Evolutionary conservation across 2,888 invertebrate species (phyloP).

Genomic region (Cetonia aurata): DNA sequence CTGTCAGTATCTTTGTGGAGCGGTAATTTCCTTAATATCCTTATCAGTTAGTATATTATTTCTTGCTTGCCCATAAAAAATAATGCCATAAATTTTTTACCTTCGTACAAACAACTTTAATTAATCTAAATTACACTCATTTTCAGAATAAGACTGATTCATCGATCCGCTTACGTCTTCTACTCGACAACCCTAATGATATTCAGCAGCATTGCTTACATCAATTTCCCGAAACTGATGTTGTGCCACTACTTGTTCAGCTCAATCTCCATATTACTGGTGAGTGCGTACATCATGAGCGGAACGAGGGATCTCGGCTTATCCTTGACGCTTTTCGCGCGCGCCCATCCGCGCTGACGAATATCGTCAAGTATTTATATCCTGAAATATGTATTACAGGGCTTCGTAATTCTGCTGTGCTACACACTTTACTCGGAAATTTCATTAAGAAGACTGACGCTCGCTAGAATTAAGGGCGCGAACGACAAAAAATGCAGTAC

Average conservation of each 20-base stretch:
- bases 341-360: constrained; percentile 23
- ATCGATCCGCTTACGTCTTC: constrained; percentile 73
- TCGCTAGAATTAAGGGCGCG: constrained; percentile 45
- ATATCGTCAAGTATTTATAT: constrained; percentile 39
- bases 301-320: neutral
- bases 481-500: constrained; percentile 66
- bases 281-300: constrained; percentile 64
- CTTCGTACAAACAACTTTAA: neutral
- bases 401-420: constrained; percentile 71
- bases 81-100: too few species aligned
- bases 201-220: constrained; percentile 74
- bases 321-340: neutral
- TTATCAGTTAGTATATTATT: too few species aligned
- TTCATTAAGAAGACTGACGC: constrained; percentile 63
- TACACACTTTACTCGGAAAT: constrained; percentile 73
- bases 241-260: constrained; percentile 74
- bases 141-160: constrained; percentile 73
- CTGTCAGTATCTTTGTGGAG: too few species aligned
- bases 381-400: constrained; percentile 65
- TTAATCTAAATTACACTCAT: neutral
- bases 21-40: too few species aligned
- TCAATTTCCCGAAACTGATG: constrained; percentile 71
- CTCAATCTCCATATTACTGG: constrained; percentile 71
- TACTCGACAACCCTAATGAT: constrained; percentile 72
- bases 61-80: too few species aligned